Evolutionary conservation across 2,888 invertebrate genomes (phyloP).

Genomic region (Axea sp.): DNA sequence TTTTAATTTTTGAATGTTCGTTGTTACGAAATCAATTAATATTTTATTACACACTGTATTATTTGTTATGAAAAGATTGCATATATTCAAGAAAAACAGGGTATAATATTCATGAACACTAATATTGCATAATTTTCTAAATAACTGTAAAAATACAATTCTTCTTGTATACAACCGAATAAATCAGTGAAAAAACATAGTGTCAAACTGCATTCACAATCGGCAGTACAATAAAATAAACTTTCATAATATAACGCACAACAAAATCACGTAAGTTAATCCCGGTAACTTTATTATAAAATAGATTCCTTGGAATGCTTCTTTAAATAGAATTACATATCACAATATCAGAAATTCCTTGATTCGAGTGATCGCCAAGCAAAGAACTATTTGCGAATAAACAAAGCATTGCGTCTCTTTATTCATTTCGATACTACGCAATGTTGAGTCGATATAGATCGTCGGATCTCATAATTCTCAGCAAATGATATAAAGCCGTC

Average conservation of each 20-base stretch:
- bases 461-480: slow-evolving; percentile 70
- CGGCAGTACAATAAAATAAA: slow-evolving; percentile 2
- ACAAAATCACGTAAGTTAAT: slow-evolving; percentile 2
- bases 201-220: slow-evolving; percentile 1
- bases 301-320: slow-evolving; percentile 8
- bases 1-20: too few species aligned
- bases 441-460: slow-evolving; percentile 38
- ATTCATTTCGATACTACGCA: slow-evolving; percentile 37
- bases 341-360: slow-evolving; percentile 18
- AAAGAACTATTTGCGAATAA: slow-evolving; percentile 27
- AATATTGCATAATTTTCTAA: too few species aligned
- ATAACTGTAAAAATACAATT: too few species aligned
- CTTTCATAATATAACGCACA: background rate
- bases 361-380: slow-evolving; percentile 5
- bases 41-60: too few species aligned
- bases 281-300: slow-evolving; percentile 4
- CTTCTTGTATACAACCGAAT: too few species aligned
- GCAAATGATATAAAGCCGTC: slow-evolving; percentile 74
- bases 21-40: too few species aligned
- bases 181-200: background rate
- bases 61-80: too few species aligned
- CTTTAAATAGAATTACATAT: background rate
- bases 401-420: slow-evolving; percentile 46
- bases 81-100: too few species aligned
- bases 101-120: too few species aligned